Evolutionary conservation across 2,888 invertebrate genomes (phyloP), one percentile per base, ranked within the genome.

Genomic region (Chloromyia formosa): DNA sequence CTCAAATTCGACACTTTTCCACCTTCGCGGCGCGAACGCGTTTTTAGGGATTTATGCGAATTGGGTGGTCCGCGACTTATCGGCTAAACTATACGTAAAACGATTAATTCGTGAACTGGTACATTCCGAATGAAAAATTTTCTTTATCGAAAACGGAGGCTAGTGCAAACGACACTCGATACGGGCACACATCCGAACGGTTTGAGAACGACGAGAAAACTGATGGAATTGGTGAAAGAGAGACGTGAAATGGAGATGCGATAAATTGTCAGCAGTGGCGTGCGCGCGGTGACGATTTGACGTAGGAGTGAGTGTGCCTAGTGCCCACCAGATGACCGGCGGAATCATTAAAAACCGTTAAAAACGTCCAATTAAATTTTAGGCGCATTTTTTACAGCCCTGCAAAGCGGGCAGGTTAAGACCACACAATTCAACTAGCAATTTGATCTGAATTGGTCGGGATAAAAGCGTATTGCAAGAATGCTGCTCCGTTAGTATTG

Each of bases 161-260:
- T 3, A 22, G 5, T 9, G 12, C 49, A 53, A 69, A 35, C 23
- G 22, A 18, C 71, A 53, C 56, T 1, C 56, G 7, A 56, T 20
- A 40, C 22, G 7, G 16, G 18, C 53, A 69, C 71, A 71, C 71
- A 12, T 71, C 71, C 71, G 18, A 35, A 71, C 71, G n/a, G 20
- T 58, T 58, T 40, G 20, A 71, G 23, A n/a, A 56, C 71, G 58
- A 56, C 56, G 71, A 71, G 58, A 56, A 56, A 71, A 71, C 71
- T 71, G 71, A 56, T 71, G 56, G 49, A 66, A 66, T 16, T 20
- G 49, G 12, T 45, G 23, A 66, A 66, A 40, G 61, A 66, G 66
- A 35, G 7, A 35, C 27, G 27, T 35, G 49, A 66, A 49, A 64
- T 45, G 49, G 16, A 16, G 68, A 68, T 20, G 58, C 42, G 42